phyloP scores from a whole-genome alignment of 1,140 invertebrate species.

The Bradysia coprophila region DNA sequence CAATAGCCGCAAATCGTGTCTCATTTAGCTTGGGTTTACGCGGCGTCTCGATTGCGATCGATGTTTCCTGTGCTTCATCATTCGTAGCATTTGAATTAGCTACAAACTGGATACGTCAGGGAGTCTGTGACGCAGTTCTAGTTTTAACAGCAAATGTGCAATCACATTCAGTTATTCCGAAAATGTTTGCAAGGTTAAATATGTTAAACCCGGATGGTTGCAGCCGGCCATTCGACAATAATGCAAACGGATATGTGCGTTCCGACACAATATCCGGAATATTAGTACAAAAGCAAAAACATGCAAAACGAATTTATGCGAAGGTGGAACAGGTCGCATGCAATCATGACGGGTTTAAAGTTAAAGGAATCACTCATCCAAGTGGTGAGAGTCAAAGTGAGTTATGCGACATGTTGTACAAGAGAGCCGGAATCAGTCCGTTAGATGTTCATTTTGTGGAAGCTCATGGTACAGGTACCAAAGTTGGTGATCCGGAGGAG shows the following conservation, averaged over 20 bases:
- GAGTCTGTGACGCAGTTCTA: too few relatives aligned
- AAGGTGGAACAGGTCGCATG: constrained; percentile 30
- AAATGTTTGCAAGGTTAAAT: too few relatives aligned
- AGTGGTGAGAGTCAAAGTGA: constrained; percentile 62
- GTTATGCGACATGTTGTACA: constrained; percentile 67
- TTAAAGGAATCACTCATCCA: constrained; percentile 80
- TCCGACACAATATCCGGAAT: constrained; percentile 58
- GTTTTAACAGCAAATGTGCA: too few relatives aligned
- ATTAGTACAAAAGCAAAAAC: constrained; percentile 61
- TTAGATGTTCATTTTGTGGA: constrained; percentile 61
- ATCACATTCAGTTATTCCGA: too few relatives aligned
- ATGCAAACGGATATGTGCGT: constrained; percentile 55
- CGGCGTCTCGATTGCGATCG: too few relatives aligned
- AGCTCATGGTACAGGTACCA: constrained; percentile 75
- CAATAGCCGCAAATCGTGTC: too few relatives aligned
- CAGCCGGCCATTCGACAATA: constrained; percentile 80
- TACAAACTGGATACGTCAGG: too few relatives aligned
- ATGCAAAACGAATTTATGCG: constrained; percentile 59
- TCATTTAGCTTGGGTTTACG: too few relatives aligned
- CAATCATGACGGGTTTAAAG: constrained; percentile 76
- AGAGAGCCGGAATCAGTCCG: constrained; percentile 61
- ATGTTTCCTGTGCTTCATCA: too few relatives aligned
- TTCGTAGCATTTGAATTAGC: too few relatives aligned
- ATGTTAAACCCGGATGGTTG: constrained; percentile 80
- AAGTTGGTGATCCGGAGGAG: constrained; percentile 71